Conservation (phyloP, 2,113 vertebrate genomes). For the Fukomys damarensis region DNA sequence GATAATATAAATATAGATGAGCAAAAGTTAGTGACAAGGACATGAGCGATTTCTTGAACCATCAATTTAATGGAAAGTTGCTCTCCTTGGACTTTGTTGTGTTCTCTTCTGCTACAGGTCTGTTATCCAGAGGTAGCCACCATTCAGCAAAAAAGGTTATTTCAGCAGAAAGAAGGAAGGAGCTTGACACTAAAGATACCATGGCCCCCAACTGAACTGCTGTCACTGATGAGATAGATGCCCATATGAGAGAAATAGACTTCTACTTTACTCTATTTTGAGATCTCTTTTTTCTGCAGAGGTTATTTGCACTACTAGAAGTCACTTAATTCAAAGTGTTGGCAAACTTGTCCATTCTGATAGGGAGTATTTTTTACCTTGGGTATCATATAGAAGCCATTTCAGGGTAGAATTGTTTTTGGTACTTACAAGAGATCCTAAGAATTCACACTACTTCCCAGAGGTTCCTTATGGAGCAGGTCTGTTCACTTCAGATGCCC, state of each 20-base stretch:
- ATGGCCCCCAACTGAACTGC: background rate
- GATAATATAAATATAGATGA: background rate
- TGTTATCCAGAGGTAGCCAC: background rate
- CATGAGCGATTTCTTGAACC: background rate
- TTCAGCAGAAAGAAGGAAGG: background rate
- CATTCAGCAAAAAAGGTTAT: fast-evolving
- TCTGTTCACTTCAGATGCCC: too few species aligned
- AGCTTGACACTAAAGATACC: background rate
- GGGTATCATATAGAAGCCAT: background rate
- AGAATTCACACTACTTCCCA: background rate
- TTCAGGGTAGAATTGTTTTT: background rate
- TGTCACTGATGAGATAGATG: background rate
- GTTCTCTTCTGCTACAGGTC: background rate
- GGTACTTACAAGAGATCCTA: background rate
- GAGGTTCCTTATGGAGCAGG: background rate
- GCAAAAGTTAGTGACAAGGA: fast-evolving
- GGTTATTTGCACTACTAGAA: background rate
- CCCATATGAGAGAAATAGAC: background rate
- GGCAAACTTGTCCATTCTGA: background rate
- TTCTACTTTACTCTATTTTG: background rate
- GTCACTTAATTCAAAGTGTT: background rate
- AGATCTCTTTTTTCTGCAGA: background rate
- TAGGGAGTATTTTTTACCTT: background rate
- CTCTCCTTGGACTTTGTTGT: background rate
- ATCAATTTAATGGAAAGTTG: background rate